Conservation (phyloP, 2,113 vertebrate species). For the Corythornis vintsioides region DNA sequence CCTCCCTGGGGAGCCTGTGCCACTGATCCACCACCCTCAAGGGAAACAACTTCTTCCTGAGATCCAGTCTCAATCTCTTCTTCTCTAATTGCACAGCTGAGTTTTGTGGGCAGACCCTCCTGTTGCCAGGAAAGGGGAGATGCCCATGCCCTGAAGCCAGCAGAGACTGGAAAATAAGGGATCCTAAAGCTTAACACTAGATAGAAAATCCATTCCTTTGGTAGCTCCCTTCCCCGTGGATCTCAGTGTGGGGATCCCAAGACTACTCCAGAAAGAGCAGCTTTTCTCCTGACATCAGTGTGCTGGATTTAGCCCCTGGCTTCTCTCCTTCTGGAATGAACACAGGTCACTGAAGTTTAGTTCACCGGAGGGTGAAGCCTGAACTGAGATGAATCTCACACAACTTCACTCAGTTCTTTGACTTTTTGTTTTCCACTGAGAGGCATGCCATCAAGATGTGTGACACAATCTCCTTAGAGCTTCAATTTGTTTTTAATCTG, state of each 20-base stretch:
- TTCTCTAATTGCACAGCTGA: neutral
- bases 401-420: constrained; percentile 18
- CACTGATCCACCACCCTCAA: too few species aligned
- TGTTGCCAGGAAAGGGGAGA: neutral
- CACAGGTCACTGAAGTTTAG: neutral
- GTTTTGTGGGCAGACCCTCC: neutral
- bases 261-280: neutral
- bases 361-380: constrained; percentile 6
- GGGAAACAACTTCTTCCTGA: too few species aligned
- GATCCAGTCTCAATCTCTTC: too few species aligned
- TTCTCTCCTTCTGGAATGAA: neutral
- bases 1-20: too few species aligned
- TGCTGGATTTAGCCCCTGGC: neutral
- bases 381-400: neutral
- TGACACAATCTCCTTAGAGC: neutral
- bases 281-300: neutral
- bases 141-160: neutral
- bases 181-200: neutral
- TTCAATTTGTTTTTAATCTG: neutral
- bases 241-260: neutral
- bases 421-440: neutral
- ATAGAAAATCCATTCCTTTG: neutral
- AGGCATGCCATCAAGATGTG: neutral
- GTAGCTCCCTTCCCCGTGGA: neutral
- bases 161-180: neutral